Conservation (phyloP, 1,140 invertebrate genomes). For the Geopemphigus sp. region DNA sequence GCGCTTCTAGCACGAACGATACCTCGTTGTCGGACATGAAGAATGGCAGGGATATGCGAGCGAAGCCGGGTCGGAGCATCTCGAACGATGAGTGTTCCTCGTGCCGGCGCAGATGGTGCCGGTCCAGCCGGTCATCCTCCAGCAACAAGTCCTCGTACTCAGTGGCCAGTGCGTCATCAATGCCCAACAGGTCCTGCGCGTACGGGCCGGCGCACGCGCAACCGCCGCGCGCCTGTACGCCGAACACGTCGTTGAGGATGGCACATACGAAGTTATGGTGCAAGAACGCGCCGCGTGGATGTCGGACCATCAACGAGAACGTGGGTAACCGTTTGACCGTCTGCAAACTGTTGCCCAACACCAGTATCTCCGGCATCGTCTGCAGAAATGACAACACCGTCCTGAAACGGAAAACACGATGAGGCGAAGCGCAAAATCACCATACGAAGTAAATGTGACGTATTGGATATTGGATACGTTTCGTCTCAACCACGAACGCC, state of each 20-base stretch:
- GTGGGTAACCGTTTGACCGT: slow-evolving; percentile 71
- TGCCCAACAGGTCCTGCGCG: slow-evolving; percentile 80
- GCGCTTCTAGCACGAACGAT: slow-evolving; percentile 77
- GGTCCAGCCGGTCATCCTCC: slow-evolving; percentile 67
- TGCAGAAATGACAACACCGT: slow-evolving; percentile 71
- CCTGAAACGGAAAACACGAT: slow-evolving; percentile 59
- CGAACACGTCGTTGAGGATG: slow-evolving; percentile 87
- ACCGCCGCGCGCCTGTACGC: slow-evolving; percentile 83
- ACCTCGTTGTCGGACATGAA: slow-evolving; percentile 78
- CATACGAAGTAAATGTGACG: no score
- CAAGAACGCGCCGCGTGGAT: slow-evolving; percentile 75
- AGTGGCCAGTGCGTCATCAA: slow-evolving; percentile 70
- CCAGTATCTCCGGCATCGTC: slow-evolving; percentile 73
- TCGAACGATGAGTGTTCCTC: slow-evolving; percentile 68
- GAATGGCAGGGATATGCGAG: slow-evolving; percentile 79
- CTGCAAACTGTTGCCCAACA: slow-evolving; percentile 70
- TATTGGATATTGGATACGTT: no score
- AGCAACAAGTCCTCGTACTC: slow-evolving; percentile 74
- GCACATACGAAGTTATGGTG: slow-evolving; percentile 89
- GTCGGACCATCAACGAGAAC: slow-evolving; percentile 82
- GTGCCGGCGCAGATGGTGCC: slow-evolving; percentile 62
- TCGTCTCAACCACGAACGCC: no score
- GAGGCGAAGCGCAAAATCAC: no score
- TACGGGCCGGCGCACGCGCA: slow-evolving; percentile 83
- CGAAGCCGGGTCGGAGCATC: slow-evolving; percentile 82